Base-by-base conservation (phyloP, 1,140 invertebrate species). In the Samia ricini region DNA sequence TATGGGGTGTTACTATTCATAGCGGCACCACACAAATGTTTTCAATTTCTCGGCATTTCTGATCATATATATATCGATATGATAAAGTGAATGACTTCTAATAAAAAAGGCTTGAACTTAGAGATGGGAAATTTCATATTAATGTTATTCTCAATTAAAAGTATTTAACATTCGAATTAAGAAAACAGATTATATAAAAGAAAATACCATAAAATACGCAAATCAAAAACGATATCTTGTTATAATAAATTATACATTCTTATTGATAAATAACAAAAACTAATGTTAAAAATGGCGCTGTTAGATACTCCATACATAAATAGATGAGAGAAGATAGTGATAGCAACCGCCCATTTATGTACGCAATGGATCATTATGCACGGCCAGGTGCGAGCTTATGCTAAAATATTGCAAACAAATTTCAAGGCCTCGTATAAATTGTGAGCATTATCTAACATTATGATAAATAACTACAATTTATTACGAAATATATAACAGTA, bases 361-460 rank as follows among this genome's bases (percentile, higher is more conserved):
- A 64, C 49, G n/a, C 18, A 42, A 6, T 19, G 8, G 22, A 56
- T 57, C 29, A 64, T 64, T 59, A 64, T 59, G n/a, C 56, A 64
- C 62, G 4, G 50, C 56, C 52, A 64, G 52, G 61, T 57, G 55
- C 36, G n/a, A n/a, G 33, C 24, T 7, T 57, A 29, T 51, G 10
- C 36, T 24, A 63, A 61, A 42, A 15, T 42, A 42, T 42, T 15
- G 33, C 4, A 42, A 42, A 42, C 33, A 42, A 42, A 42, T 12
- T 42, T 15, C 12, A 42, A 42, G 33, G 33, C n/a, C 33, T 42
- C 33, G 33, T 15, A 42, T 15, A 42, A 42, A 42, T 42, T 42
- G 3, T 42, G 33, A 42, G n/a, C 33, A 42, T 15, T 15, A 15
- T 36, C 4, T 36, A 15, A 4, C 15, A 7, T 42, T 42, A 42